phyloP scores from a whole-genome alignment of 2,113 vertebrate genomes.

The Coregonus clupeaformis region DNA sequence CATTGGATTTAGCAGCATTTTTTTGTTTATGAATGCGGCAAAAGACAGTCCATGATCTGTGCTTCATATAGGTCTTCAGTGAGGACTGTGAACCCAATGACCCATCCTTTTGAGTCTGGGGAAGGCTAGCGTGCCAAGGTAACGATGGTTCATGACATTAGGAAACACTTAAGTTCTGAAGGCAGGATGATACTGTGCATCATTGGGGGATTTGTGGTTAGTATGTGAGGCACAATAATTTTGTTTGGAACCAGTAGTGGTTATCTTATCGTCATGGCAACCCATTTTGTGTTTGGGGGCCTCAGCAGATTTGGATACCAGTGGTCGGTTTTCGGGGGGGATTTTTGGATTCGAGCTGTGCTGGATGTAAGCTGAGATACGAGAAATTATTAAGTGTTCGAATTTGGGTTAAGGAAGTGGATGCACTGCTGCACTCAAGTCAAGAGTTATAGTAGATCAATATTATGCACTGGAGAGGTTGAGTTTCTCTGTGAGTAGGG shows the following conservation, averaged over 20 bases:
- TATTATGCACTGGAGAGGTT: slow-evolving; percentile 33
- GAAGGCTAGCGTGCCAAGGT: slow-evolving; percentile 13
- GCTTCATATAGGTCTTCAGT: slow-evolving; percentile 7
- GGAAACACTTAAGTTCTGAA: slow-evolving; percentile 53
- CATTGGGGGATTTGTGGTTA: slow-evolving; percentile 57
- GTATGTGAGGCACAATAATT: slow-evolving; percentile 37
- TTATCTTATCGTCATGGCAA: slow-evolving; percentile 50
- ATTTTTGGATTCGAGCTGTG: slow-evolving; percentile 58
- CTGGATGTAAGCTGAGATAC: slow-evolving; percentile 52
- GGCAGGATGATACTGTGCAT: slow-evolving; percentile 45
- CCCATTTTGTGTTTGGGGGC: slow-evolving; percentile 50
- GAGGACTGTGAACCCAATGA: slow-evolving; percentile 48
- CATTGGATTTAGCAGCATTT: neutral
- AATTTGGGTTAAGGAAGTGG: slow-evolving; percentile 41
- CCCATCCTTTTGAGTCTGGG: slow-evolving; percentile 28
- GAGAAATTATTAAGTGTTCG: slow-evolving; percentile 55
- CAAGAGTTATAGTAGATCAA: slow-evolving; percentile 46
- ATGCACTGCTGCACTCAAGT: slow-evolving; percentile 38
- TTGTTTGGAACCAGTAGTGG: slow-evolving; percentile 37
- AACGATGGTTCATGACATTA: slow-evolving; percentile 37
- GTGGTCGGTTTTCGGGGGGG: slow-evolving; percentile 52
- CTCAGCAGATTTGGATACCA: slow-evolving; percentile 45
- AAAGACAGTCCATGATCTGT: neutral
- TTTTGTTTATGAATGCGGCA: neutral
- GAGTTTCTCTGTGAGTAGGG: slow-evolving; percentile 39